These are phyloP conservation scores for Drosophila imparisetae DNA, from an alignment of 2,888 invertebrate genomes.

Conservation along the genomic window DNA sequence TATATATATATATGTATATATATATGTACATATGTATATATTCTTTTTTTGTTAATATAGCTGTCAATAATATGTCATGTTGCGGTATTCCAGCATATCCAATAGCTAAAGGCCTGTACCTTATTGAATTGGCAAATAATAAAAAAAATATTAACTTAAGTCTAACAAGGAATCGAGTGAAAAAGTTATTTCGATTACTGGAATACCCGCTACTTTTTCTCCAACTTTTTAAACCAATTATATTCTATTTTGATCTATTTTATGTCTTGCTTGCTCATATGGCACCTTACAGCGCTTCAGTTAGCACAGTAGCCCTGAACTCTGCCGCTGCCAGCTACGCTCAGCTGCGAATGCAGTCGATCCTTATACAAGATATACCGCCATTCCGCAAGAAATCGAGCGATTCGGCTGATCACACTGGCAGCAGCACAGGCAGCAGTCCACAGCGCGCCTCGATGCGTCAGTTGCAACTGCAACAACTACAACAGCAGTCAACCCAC, in stretches of 20 bases:
- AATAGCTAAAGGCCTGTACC: too few relatives aligned
- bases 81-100: conserved; percentile 12
- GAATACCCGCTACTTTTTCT: conserved; percentile 18
- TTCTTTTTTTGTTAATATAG: not conserved
- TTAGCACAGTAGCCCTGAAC: conserved; percentile 81
- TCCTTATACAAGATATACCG: conserved; percentile 85
- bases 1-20: not conserved
- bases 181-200: not conserved
- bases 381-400: conserved; percentile 84
- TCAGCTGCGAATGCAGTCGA: conserved; percentile 72
- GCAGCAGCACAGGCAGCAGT: conserved; percentile 83
- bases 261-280: conserved; percentile 38
- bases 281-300: conserved; percentile 77
- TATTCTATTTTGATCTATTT: conserved; percentile 18
- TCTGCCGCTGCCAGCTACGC: conserved; percentile 63
- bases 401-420: conserved; percentile 81
- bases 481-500: conserved; percentile 32
- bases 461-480: conserved; percentile 65
- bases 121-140: too few relatives aligned
- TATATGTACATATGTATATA: not conserved
- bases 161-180: not conserved
- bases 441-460: conserved; percentile 74
- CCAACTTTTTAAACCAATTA: conserved; percentile 10
- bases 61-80: not conserved
- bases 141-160: not conserved